Percentiles rank a stretch among this genome's conserved stretches.
Evolutionary conservation across 2,797 vertebrate genomes (phyloP).

Genomic region (Euthynnus affinis): DNA sequence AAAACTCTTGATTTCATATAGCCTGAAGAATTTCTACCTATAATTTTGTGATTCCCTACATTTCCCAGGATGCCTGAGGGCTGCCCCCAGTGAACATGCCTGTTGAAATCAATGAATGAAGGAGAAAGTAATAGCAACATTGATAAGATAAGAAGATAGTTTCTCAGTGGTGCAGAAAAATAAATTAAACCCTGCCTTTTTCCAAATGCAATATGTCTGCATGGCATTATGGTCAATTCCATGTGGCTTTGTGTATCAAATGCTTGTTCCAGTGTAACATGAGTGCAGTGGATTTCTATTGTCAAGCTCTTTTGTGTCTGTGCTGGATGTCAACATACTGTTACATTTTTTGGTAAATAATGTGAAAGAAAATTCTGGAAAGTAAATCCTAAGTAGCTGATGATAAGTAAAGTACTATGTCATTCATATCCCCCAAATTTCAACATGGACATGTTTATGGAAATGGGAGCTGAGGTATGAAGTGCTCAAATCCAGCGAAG

Average conservation of each 20-base stretch:
- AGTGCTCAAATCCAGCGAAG: conserved; percentile 20
- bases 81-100: conserved; percentile 1
- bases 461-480: conserved; percentile 14
- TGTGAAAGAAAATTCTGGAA: conserved; percentile 7
- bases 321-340: neutral
- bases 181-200: conserved; percentile 10
- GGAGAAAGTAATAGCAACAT: neutral
- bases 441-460: neutral
- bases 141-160: conserved; percentile 20
- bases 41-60: conserved; percentile 13
- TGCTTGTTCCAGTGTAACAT: neutral
- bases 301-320: neutral
- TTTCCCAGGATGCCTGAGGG: conserved; percentile 15
- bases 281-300: neutral
- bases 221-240: neutral
- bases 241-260: neutral
- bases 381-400: neutral
- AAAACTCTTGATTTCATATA: neutral
- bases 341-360: neutral
- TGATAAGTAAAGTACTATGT: neutral
- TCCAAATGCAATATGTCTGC: neutral
- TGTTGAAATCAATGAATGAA: conserved; percentile 28
- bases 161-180: conserved; percentile 6
- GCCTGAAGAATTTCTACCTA: conserved; percentile 12
- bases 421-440: neutral